phyloP scores from a whole-genome alignment of 64 coral and sea anemone species.

The Trachythela sp. region DNA sequence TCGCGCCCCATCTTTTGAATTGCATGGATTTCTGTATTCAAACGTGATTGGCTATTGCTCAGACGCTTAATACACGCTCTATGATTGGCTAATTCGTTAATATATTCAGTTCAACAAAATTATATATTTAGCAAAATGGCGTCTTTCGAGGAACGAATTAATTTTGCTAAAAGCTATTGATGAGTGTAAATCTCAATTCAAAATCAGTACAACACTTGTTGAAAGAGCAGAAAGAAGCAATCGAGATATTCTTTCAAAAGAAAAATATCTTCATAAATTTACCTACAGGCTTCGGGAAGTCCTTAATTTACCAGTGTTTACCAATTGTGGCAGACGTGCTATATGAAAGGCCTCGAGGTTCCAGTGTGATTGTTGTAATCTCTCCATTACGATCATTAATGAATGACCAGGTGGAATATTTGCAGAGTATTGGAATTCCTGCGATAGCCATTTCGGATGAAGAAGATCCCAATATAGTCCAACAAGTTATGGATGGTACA shows the following conservation, averaged over 20 bases:
- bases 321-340: not conserved
- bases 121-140: not conserved
- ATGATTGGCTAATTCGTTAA: not conserved
- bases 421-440: not conserved
- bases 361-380: not conserved
- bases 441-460: not conserved
- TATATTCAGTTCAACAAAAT: not conserved
- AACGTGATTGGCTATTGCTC: not conserved
- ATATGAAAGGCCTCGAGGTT: slow-evolving; percentile 7
- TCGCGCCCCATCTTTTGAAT: not conserved
- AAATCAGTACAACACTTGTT: not conserved
- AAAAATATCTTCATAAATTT: not conserved
- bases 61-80: not conserved
- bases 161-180: not conserved
- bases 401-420: slow-evolving; percentile 3
- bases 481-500: not conserved
- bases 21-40: not conserved
- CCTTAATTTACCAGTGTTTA: slow-evolving; percentile 2
- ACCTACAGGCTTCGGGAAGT: not conserved
- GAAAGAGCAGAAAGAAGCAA: not conserved
- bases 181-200: not conserved
- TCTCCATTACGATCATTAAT: not conserved
- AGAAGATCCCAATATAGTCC: not conserved
- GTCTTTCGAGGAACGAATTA: not conserved
- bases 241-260: not conserved